A percentile compares a stretch with the other conserved stretches of the same genome.
These are phyloP conservation scores for Odontamblyopus rebecca DNA, from an alignment of 2,797 vertebrate species.

Conservation along the genomic window DNA sequence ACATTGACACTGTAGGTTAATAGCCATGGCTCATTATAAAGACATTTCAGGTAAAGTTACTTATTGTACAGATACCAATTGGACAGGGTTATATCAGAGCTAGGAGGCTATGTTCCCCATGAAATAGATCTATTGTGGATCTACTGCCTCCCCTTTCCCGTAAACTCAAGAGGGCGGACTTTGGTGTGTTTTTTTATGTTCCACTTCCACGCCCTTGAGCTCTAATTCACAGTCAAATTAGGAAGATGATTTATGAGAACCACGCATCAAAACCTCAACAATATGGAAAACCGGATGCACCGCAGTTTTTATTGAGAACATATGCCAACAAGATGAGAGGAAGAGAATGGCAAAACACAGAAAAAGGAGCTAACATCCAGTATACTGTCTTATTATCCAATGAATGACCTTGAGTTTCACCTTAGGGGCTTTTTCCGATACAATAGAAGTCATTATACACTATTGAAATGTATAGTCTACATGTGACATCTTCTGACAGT, in stretches of 20 bases:
- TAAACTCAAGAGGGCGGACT: slow-evolving; percentile 71
- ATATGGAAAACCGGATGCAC: slow-evolving; percentile 68
- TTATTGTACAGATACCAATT: slow-evolving; percentile 46
- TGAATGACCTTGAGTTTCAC: slow-evolving; percentile 22
- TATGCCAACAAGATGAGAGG: slow-evolving; percentile 63
- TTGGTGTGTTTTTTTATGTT: slow-evolving; percentile 32
- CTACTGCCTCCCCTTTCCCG: slow-evolving; percentile 68
- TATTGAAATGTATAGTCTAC: slow-evolving; percentile 13
- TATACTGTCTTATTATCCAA: slow-evolving; percentile 38
- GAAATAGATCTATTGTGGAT: slow-evolving; percentile 59
- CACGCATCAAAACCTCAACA: slow-evolving; percentile 74
- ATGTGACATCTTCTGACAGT: slow-evolving; percentile 22
- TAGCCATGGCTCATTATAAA: not conserved
- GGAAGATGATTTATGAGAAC: slow-evolving; percentile 75
- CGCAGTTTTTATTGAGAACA: slow-evolving; percentile 74
- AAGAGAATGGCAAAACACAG: slow-evolving; percentile 34
- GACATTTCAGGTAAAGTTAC: not conserved
- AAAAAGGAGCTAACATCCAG: slow-evolving; percentile 29
- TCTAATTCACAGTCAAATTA: slow-evolving; percentile 75
- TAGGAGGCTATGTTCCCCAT: slow-evolving; percentile 48
- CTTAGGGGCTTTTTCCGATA: slow-evolving; percentile 25
- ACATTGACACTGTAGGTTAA: no score
- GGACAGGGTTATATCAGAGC: slow-evolving; percentile 45
- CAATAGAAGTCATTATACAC: slow-evolving; percentile 17
- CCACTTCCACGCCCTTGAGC: slow-evolving; percentile 36